Evolutionary conservation across 2,888 invertebrate genomes (phyloP).

Genomic region (Clepsis dumicolana): DNA sequence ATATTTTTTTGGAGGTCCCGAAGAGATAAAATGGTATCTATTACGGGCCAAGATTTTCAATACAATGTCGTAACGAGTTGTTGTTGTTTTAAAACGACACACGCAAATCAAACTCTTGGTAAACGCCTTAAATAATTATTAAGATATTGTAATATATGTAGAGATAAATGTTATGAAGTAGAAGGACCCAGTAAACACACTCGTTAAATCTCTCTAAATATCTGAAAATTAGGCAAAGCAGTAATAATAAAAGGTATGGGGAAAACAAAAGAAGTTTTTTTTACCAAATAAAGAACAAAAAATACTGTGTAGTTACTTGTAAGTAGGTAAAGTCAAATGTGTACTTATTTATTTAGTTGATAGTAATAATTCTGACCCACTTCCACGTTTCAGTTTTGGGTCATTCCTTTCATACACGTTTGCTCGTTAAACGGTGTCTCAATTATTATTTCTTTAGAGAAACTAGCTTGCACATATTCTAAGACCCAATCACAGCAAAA

Average conservation of each 20-base stretch:
- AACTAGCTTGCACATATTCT: neutral
- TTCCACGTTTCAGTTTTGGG: constrained; percentile 4
- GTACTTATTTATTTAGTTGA: too few relatives aligned
- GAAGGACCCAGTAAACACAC: too few relatives aligned
- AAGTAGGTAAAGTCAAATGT: neutral
- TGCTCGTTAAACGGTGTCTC: too few relatives aligned
- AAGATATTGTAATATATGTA: too few relatives aligned
- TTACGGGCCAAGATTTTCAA: neutral
- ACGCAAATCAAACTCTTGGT: too few relatives aligned
- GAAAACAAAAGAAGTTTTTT: neutral
- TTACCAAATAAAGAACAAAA: too few relatives aligned
- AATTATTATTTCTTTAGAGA: neutral
- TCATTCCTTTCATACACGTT: neutral
- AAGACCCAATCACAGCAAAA: neutral
- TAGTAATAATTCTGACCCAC: neutral
- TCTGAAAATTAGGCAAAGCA: neutral
- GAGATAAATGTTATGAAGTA: neutral
- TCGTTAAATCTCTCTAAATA: too few relatives aligned
- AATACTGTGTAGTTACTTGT: neutral
- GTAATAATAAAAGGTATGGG: neutral
- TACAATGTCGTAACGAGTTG: neutral
- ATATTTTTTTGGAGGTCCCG: too few relatives aligned
- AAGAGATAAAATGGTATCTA: neutral
- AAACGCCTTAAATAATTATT: too few relatives aligned
- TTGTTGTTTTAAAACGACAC: neutral